Conservation (phyloP, 2,888 invertebrate genomes). For the Dasypolia templi region DNA sequence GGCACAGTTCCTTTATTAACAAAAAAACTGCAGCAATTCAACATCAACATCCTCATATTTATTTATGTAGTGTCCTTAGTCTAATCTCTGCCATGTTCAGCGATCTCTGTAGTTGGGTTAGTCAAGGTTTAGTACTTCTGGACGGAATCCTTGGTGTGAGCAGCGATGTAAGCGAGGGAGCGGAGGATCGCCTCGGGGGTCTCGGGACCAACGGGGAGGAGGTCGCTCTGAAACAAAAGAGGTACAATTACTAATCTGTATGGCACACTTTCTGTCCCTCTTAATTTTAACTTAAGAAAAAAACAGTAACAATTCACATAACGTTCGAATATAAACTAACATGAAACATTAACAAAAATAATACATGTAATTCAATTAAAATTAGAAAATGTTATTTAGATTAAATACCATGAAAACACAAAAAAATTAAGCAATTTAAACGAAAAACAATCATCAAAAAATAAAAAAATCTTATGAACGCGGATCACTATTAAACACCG, state of each 20-base stretch:
- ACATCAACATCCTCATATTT: slow-evolving; percentile 17
- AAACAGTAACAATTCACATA: too few relatives aligned
- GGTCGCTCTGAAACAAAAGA: slow-evolving; percentile 70
- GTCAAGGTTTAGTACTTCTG: slow-evolving; percentile 49
- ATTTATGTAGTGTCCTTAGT: slow-evolving; percentile 16
- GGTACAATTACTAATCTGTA: background rate
- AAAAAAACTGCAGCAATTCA: slow-evolving; percentile 31
- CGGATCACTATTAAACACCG: too few relatives aligned
- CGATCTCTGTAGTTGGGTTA: slow-evolving; percentile 23
- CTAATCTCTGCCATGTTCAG: slow-evolving; percentile 19
- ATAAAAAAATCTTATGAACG: too few relatives aligned
- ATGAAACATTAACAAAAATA: too few relatives aligned
- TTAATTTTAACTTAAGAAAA: too few relatives aligned
- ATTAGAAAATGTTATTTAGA: too few relatives aligned
- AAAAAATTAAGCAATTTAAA: too few relatives aligned
- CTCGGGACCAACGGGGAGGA: slow-evolving; percentile 76
- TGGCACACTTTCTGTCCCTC: background rate
- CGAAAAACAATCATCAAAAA: too few relatives aligned
- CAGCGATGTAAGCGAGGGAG: slow-evolving; percentile 75
- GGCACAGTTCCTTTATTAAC: slow-evolving; percentile 56
- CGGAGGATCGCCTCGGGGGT: slow-evolving; percentile 77
- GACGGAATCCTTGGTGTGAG: slow-evolving; percentile 51
- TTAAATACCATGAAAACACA: too few relatives aligned
- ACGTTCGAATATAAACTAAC: too few relatives aligned
- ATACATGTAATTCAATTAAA: too few relatives aligned